phyloP scores from a whole-genome alignment of 2,888 invertebrate genomes.

The Leucophenga montana region DNA sequence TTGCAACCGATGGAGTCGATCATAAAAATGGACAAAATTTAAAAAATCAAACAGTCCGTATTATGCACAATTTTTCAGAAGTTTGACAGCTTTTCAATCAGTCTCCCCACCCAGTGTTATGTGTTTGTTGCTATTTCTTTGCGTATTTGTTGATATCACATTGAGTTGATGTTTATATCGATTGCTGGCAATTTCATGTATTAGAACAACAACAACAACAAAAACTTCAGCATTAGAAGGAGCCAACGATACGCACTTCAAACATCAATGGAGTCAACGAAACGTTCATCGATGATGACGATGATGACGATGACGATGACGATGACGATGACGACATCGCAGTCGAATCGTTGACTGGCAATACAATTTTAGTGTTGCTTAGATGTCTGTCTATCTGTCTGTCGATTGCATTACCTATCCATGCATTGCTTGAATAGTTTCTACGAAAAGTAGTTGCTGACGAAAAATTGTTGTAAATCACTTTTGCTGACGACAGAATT shows the following conservation, averaged over 20 bases:
- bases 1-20: too few species aligned
- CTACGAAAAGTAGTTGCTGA: neutral
- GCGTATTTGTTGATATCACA: slow-evolving; percentile 34
- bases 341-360: too few species aligned
- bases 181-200: slow-evolving; percentile 62
- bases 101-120: neutral
- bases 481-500: slow-evolving; percentile 26
- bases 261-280: slow-evolving; percentile 17
- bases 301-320: neutral
- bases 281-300: slow-evolving; percentile 20
- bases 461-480: slow-evolving; percentile 29
- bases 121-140: neutral
- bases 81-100: slow-evolving; percentile 36
- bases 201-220: slow-evolving; percentile 50
- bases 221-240: neutral
- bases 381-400: neutral
- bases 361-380: too few species aligned
- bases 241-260: neutral
- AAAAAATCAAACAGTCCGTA: too few species aligned
- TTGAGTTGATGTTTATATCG: slow-evolving; percentile 64
- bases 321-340: too few species aligned
- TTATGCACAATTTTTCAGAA: too few species aligned
- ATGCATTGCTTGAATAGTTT: slow-evolving; percentile 1
- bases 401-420: neutral
- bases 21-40: too few species aligned